phyloP scores from a whole-genome alignment of 2,888 invertebrate genomes.

The Pegoplata infirma region DNA sequence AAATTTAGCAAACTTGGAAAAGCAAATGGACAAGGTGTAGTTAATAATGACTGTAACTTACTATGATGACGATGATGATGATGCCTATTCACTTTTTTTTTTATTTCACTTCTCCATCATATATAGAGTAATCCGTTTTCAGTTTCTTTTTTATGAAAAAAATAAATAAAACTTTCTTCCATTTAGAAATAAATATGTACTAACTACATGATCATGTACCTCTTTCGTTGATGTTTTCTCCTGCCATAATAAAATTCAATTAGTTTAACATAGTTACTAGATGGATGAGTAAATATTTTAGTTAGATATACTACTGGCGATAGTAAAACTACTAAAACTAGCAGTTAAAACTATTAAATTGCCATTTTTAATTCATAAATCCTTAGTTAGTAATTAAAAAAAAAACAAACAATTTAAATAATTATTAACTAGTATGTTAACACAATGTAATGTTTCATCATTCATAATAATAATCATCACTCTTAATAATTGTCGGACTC shows the following conservation, averaged over 20 bases:
- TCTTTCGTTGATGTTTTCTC: conserved; percentile 37
- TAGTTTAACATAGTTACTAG: conserved; percentile 35
- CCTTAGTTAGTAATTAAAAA: not conserved
- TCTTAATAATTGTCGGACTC: not conserved
- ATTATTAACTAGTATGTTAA: conserved; percentile 43
- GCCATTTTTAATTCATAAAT: not conserved
- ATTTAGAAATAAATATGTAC: conserved; percentile 15
- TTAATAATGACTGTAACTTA: conserved; percentile 25
- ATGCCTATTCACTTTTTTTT: conserved; percentile 32
- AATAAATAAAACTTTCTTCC: conserved; percentile 61
- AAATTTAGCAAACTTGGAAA: too few species aligned
- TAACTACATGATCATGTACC: conserved; percentile 22
- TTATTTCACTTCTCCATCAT: conserved; percentile 1
- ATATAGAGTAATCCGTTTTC: conserved; percentile 51
- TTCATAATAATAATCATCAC: not conserved
- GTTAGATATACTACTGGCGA: not conserved
- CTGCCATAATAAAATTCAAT: conserved; percentile 59
- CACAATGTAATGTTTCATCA: conserved; percentile 22
- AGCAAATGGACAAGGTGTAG: too few species aligned
- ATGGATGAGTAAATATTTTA: not conserved
- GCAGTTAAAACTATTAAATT: conserved; percentile 9
- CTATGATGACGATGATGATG: conserved; percentile 21
- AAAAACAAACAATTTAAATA: conserved; percentile 25
- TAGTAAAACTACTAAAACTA: conserved; percentile 5
- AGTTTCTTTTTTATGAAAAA: conserved; percentile 36